Evolutionary conservation across 1,140 invertebrate species (phyloP), one percentile per base, ranked within the genome.

Genomic region (Halyomorpha halys): DNA sequence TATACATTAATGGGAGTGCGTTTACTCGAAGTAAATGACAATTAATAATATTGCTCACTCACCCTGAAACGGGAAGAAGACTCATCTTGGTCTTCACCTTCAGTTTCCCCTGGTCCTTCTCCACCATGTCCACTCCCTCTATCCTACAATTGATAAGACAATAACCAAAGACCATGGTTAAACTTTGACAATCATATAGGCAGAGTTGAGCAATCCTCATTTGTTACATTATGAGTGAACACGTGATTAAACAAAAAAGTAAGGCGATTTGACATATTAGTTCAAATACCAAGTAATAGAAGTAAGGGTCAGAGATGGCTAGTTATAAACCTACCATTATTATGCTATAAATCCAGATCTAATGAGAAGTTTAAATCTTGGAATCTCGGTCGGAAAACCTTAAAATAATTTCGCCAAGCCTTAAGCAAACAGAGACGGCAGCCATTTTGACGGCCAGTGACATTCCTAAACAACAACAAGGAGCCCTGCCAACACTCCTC

Each of bases 361-460:
- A 53, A 11, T 3, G 6, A 49, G 25, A n/a, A n/a, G 21, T 34
- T 59, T 47, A 64, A 53, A 64, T 19, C 14, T 21, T 25, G 34
- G 21, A 59, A 19, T 64, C 63, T 64, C 63, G 19, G 63, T 59
- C 53, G 15, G 63, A 64, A 64, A 64, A 64, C 23, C 54, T 59
- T 53, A 59, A 45, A 25, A 64, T 64, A 44, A 60, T 64, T 64
- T 64, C 63, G 59, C 63, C 63, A 19, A 64, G 54, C 8, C 63
- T 45, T 14, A 47, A 16, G 59, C 53, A 59, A n/a, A 59, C 18
- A 59, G 8, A 54, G n/a, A 47, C 21, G 9, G 63, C 63, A 15
- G 63, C 63, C 63, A 64, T 64, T 11, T 64, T 59, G 3, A 5
- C 44, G n/a, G n/a, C 21, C 14, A 39, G 34, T 13, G 11, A 39